phyloP scores from a whole-genome alignment of 2,797 vertebrate genomes.

The Ambastaia sidthimunki region DNA sequence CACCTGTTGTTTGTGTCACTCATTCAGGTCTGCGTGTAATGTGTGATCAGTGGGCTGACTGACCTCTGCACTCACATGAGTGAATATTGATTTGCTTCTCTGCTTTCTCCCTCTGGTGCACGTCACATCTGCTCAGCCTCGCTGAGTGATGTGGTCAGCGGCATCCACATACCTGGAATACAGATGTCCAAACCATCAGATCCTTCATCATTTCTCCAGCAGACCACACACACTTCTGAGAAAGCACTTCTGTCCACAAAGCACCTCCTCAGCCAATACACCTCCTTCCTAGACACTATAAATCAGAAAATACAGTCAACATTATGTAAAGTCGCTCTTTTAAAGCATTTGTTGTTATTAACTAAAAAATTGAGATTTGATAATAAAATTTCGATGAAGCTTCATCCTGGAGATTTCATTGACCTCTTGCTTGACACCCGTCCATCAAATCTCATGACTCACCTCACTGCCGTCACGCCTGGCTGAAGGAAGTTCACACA shows the following conservation, averaged over 20 bases:
- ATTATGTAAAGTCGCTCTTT: neutral
- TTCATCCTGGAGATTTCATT: neutral
- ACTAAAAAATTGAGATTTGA: neutral
- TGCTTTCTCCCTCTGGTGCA: constrained; percentile 41
- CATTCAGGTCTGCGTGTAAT: neutral
- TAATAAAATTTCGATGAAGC: neutral
- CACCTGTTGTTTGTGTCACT: neutral
- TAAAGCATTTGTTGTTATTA: neutral
- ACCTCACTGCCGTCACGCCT: neutral
- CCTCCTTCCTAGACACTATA: too few relatives aligned
- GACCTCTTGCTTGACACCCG: neutral
- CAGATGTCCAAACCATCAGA: constrained; percentile 33
- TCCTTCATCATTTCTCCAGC: constrained; percentile 28
- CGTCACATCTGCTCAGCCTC: constrained; percentile 48
- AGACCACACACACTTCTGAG: neutral
- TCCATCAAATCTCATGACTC: constrained; percentile 10
- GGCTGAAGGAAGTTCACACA: neutral
- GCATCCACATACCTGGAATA: constrained; percentile 40
- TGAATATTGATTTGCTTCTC: constrained; percentile 44
- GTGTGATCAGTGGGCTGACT: constrained; percentile 1
- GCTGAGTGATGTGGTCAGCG: constrained; percentile 46
- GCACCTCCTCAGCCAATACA: neutral
- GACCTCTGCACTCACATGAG: constrained; percentile 40
- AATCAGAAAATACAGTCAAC: neutral
- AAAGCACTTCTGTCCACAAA: neutral